Base-by-base conservation (phyloP, 2,797 vertebrate species). In the Coreius guichenoti region DNA sequence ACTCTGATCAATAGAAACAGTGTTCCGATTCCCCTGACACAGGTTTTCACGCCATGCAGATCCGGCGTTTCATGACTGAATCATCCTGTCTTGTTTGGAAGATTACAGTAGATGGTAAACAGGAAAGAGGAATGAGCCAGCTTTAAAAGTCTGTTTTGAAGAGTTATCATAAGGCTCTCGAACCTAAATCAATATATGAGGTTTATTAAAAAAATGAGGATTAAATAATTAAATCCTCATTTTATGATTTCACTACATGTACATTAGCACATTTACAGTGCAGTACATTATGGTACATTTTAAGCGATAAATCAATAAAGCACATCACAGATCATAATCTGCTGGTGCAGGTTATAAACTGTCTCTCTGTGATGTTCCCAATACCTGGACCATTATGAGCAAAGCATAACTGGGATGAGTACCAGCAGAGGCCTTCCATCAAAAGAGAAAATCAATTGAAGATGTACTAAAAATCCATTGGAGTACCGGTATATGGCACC, bases 1-100 rank as follows among this genome's bases (percentile, higher is more conserved):
- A 21, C 80, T 87, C 29, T 81, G 93, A 94, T 95, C 94, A 92
- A 95, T 95, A 93, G 89, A 93, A 90, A 93, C 91, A 90, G 85
- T 95, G 94, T 95, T 94, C 91, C 88, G 86, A 92, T 94, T 94
- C 92, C 93, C 93, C 93, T 96, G 94, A 95, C 95, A 95, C 90
- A 93, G 93, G 93, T 95, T 94, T 95, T 93, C 90, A 91, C 92
- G 13, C 87, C 83, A 63, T 81, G 16, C 86, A 90, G 87, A 91
- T 93, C 93, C 90, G 90, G 91, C 89, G 67, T 86, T 91, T 91
- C 93, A 88, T 89, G 90, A 94, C 83, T 90, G 92, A 90, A 91
- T 87, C 88, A 84, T 90, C 86, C 49, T 81, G 80, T 83, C 88
- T 88, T 91, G 90, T 93, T 93, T 92, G 91, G 88, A 85, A 91